phyloP scores from a whole-genome alignment of 1,140 invertebrate species.

The Oryzaephilus surinamensis region DNA sequence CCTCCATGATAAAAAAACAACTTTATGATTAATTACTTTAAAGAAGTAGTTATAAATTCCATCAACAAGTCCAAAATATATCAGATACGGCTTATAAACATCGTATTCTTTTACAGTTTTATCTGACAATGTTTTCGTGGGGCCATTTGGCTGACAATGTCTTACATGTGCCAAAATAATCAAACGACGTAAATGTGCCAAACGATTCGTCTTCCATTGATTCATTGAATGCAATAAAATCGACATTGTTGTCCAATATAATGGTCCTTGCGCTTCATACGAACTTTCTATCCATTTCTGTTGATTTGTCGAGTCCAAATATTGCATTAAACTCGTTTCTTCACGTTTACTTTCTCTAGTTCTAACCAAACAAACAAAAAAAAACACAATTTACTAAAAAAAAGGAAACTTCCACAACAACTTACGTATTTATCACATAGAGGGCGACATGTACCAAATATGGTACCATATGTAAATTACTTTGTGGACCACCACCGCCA shows the following conservation, averaged over 20 bases:
- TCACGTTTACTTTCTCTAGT: conserved; percentile 65
- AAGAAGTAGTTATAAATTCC: conserved; percentile 64
- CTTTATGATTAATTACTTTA: conserved; percentile 49
- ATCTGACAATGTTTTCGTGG: conserved; percentile 44
- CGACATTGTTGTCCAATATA: conserved; percentile 75
- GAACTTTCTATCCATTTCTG: conserved; percentile 65
- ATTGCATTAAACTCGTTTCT: conserved; percentile 57
- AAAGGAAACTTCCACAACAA: conserved; percentile 17
- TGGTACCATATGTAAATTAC: conserved; percentile 93
- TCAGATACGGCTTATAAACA: conserved; percentile 75
- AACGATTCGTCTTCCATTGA: conserved; percentile 54
- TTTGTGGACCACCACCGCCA: conserved; percentile 91
- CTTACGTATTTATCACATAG: conserved; percentile 89
- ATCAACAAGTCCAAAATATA: conserved; percentile 77
- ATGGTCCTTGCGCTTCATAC: conserved; percentile 81
- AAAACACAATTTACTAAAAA: not conserved
- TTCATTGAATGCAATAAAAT: conserved; percentile 64
- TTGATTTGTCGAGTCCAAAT: conserved; percentile 48
- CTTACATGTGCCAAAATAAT: conserved; percentile 71
- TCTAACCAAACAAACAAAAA: too few species aligned
- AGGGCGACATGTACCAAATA: conserved; percentile 91
- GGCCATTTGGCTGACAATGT: conserved; percentile 44
- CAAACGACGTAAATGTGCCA: conserved; percentile 66
- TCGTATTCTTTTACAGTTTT: conserved; percentile 56
- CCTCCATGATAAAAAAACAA: not conserved